Conservation (phyloP, 2,797 vertebrate species). For the Linurgus olivaceus region DNA sequence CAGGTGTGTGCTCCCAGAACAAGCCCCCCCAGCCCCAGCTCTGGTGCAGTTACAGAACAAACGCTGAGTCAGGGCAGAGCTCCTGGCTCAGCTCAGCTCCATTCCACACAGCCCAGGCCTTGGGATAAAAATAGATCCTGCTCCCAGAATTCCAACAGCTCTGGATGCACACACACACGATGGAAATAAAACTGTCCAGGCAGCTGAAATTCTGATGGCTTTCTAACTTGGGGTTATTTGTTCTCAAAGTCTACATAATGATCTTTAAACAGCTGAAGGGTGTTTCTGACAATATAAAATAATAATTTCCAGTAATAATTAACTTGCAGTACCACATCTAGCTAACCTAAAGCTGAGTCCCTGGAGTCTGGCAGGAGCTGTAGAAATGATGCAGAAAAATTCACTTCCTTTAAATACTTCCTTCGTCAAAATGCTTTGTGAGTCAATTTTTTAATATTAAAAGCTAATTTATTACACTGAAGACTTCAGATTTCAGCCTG, state of each 20-base stretch:
- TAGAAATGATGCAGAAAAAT: neutral
- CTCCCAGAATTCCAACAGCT: neutral
- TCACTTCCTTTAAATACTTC: neutral
- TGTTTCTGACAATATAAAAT: neutral
- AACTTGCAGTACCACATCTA: neutral
- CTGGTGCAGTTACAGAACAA: neutral
- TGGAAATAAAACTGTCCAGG: neutral
- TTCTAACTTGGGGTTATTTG: neutral
- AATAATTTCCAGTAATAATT: neutral
- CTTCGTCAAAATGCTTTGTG: neutral
- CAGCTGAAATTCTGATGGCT: neutral
- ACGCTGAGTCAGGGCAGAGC: neutral
- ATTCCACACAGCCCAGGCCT: neutral
- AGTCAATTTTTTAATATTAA: neutral
- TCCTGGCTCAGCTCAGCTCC: neutral
- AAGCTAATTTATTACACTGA: neutral
- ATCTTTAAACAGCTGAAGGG: neutral
- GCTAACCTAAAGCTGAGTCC: neutral
- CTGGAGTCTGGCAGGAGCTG: neutral
- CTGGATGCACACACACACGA: fast-evolving
- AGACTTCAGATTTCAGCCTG: neutral
- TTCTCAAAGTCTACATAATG: neutral
- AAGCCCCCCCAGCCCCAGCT: neutral
- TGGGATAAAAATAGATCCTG: neutral
- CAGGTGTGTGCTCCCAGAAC: neutral